A percentile compares a stretch with the other conserved stretches of the same genome.
Evolutionary conservation across 1,140 invertebrate genomes (phyloP).

Genomic region (Eriosoma lanigerum): DNA sequence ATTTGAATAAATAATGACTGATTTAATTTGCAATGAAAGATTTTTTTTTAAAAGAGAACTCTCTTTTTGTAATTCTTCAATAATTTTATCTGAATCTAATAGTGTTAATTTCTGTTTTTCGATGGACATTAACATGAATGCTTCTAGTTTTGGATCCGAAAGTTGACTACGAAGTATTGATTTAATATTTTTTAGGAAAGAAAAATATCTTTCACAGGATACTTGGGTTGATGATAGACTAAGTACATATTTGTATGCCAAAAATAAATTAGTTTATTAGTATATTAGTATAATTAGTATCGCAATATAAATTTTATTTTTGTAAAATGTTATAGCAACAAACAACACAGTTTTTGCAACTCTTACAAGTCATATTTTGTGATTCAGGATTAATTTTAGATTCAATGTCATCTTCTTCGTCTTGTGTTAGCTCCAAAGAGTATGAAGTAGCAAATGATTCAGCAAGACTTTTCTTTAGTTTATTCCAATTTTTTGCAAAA

Average conservation of each 20-base stretch:
- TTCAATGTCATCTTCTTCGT: constrained; percentile 13
- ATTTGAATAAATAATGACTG: too few species aligned
- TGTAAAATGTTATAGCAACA: constrained; percentile 21
- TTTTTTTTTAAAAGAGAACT: constrained; percentile 23
- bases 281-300: too few species aligned
- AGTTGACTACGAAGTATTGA: constrained; percentile 8
- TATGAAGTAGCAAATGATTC: constrained; percentile 20
- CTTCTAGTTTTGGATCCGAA: not conserved
- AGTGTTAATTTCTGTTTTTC: constrained; percentile 19
- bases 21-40: not conserved
- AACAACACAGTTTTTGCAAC: constrained; percentile 18
- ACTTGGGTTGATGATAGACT: not conserved
- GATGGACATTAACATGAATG: constrained; percentile 17
- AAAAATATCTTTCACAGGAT: constrained; percentile 13
- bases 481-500: not conserved
- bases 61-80: constrained; percentile 4
- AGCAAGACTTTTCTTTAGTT: not conserved
- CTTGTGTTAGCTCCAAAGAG: constrained; percentile 1
- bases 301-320: constrained; percentile 3
- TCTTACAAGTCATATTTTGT: not conserved
- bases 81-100: constrained; percentile 9
- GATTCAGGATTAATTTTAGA: constrained; percentile 11
- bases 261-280: constrained; percentile 12
- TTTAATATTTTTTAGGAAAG: constrained; percentile 1
- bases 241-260: constrained; percentile 10